Conservation (phyloP, 2,888 invertebrate species). For the Troides oblongomaculatus region DNA sequence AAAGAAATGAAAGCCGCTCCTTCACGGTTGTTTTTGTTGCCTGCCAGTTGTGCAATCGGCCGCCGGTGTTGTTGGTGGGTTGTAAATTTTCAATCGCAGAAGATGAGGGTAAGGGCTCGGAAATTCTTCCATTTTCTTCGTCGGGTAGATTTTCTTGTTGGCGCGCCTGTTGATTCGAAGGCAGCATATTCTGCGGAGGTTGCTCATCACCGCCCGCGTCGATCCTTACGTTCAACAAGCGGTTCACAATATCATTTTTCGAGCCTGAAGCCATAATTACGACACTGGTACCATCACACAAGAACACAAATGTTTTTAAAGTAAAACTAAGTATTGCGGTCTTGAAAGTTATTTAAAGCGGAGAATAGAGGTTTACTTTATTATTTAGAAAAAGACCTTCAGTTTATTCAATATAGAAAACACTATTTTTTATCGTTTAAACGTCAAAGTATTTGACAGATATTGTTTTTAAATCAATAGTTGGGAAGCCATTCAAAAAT, state of each 20-base stretch:
- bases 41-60: conserved; percentile 83
- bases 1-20: conserved; percentile 84
- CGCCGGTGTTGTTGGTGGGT: conserved; percentile 67
- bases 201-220: conserved; percentile 62
- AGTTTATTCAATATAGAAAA: not conserved
- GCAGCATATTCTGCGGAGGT: conserved; percentile 77
- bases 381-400: conserved; percentile 1
- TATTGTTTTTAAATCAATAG: conserved; percentile 10
- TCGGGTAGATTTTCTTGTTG: conserved; percentile 53
- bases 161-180: conserved; percentile 68
- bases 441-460: conserved; percentile 16
- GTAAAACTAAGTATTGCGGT: too few relatives aligned
- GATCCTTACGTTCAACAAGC: conserved; percentile 60
- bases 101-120: conserved; percentile 55
- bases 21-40: conserved; percentile 87
- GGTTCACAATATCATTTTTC: conserved; percentile 68
- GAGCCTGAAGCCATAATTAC: conserved; percentile 66
- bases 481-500: too few relatives aligned
- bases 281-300: conserved; percentile 46
- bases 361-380: not conserved
- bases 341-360: too few relatives aligned
- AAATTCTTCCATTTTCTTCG: conserved; percentile 56
- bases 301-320: not conserved
- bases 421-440: conserved; percentile 12
- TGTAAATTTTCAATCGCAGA: conserved; percentile 64